Evolutionary conservation across 1,140 invertebrate genomes (phyloP).

Genomic region (Lordiphosa mommai): DNA sequence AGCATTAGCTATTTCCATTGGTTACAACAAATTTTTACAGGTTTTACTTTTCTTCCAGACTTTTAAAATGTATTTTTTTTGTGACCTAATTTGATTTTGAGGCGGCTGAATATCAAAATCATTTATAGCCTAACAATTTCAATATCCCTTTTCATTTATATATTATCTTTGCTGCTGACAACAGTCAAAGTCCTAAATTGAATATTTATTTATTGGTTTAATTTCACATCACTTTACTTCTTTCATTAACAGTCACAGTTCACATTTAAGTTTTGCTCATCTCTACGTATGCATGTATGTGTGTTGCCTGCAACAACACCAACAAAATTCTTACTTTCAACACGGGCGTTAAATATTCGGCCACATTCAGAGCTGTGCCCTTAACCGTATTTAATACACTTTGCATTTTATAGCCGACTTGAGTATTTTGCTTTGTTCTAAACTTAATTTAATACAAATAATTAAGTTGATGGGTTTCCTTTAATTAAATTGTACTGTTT

Average conservation of each 20-base stretch:
- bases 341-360: conserved; percentile 97
- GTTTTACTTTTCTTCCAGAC: no score
- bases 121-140: no score
- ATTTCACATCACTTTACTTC: conserved; percentile 7
- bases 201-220: not conserved
- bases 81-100: no score
- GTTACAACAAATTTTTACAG: no score
- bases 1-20: no score
- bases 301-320: not conserved
- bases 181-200: no score
- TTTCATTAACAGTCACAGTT: no score
- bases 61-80: no score
- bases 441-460: conserved; percentile 22
- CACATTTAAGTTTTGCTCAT: conserved; percentile 1
- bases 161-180: no score
- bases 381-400: conserved; percentile 97
- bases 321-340: conserved; percentile 86
- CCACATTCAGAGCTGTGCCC: conserved; percentile 95
- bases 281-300: not conserved
- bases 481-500: conserved; percentile 19
- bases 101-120: no score
- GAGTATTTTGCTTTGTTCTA: conserved; percentile 39
- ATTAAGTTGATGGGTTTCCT: conserved; percentile 8
- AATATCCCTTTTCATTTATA: no score
- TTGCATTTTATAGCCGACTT: conserved; percentile 87